Conservation (phyloP, 2,888 invertebrate genomes). For the Philereme transversata region DNA sequence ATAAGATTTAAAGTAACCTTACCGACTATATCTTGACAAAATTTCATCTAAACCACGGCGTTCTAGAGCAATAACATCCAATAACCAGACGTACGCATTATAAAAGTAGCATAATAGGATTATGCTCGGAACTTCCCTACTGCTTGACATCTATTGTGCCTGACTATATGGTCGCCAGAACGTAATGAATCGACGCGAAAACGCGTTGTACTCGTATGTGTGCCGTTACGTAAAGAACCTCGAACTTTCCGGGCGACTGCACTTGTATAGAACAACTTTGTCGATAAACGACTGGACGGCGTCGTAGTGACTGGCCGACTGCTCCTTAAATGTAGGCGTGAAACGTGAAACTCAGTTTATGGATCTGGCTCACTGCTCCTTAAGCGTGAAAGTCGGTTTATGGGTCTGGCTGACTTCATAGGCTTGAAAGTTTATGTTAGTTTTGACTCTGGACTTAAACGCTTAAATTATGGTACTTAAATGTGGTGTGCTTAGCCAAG, state of each 20-base stretch:
- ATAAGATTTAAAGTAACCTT: too few relatives aligned
- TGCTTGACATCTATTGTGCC: slow-evolving; percentile 17
- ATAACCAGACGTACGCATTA: too few relatives aligned
- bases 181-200: slow-evolving; percentile 62
- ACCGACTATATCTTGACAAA: too few relatives aligned
- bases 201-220: slow-evolving; percentile 57
- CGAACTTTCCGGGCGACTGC: slow-evolving; percentile 70
- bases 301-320: slow-evolving; percentile 56
- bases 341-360: slow-evolving; percentile 23
- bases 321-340: slow-evolving; percentile 24
- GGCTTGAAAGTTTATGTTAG: too few relatives aligned
- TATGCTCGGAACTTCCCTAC: slow-evolving; percentile 1
- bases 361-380: slow-evolving; percentile 32
- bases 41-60: too few relatives aligned
- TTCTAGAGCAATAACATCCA: too few relatives aligned
- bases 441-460: too few relatives aligned
- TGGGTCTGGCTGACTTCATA: slow-evolving; percentile 4
- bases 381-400: slow-evolving; percentile 23
- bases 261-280: slow-evolving; percentile 71
- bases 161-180: slow-evolving; percentile 50
- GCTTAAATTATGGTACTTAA: too few relatives aligned
- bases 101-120: too few relatives aligned
- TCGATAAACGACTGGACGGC: slow-evolving; percentile 62
- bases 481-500: too few relatives aligned
- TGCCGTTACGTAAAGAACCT: slow-evolving; percentile 67